Evolutionary conservation across 2,797 vertebrate species (phyloP).

Genomic region (Coluber constrictor): DNA sequence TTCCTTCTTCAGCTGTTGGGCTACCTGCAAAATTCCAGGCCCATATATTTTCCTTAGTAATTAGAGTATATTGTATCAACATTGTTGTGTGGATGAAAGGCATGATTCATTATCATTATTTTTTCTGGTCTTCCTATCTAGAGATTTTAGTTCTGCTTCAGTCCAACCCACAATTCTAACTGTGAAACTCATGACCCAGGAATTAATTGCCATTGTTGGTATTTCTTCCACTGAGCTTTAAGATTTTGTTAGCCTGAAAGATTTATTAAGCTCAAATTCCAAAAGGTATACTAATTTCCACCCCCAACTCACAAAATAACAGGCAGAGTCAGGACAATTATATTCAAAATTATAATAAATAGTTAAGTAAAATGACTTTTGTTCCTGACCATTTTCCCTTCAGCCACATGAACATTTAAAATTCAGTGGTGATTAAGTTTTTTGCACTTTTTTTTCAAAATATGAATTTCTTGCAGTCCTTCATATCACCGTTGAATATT

Average conservation of each 20-base stretch:
- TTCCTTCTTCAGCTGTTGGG: neutral
- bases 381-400: neutral
- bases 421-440: neutral
- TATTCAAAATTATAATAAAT: neutral
- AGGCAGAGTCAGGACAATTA: neutral
- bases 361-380: neutral
- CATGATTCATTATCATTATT: neutral
- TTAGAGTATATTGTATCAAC: neutral
- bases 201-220: neutral
- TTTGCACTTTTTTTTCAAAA: neutral
- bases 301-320: neutral
- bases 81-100: neutral
- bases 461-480: neutral
- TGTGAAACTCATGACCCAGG: neutral
- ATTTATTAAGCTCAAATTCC: neutral
- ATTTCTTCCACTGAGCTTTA: neutral
- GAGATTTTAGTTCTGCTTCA: neutral
- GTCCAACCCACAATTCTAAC: neutral
- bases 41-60: neutral
- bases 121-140: neutral
- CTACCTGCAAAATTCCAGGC: neutral
- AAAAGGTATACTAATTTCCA: neutral
- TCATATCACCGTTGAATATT: neutral
- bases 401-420: neutral
- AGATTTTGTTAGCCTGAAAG: neutral